These are phyloP conservation scores for Rousettus madagascariensis DNA, from an alignment of 2,797 vertebrate genomes.

Conservation along the genomic window DNA sequence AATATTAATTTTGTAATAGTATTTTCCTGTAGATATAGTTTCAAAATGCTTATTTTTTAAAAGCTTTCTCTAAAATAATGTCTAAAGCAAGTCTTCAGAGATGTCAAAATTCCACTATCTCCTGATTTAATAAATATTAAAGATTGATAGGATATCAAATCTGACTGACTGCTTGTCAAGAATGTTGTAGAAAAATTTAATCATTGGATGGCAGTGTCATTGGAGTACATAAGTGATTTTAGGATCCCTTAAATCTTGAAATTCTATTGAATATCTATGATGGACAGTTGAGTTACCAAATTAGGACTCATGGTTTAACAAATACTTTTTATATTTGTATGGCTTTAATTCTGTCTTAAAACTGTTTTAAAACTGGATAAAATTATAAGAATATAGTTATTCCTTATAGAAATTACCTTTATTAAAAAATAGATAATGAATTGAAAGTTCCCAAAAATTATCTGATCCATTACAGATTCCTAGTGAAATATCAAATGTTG, in stretches of 20 bases:
- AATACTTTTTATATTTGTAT: background rate
- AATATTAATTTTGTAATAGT: constrained; percentile 5
- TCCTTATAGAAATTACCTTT: constrained; percentile 7
- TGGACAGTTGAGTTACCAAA: background rate
- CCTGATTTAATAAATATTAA: constrained; percentile 5
- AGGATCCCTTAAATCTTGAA: background rate
- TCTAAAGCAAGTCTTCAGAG: constrained; percentile 38
- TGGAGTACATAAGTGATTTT: background rate
- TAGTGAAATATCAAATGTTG: background rate
- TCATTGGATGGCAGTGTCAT: background rate
- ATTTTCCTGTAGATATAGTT: background rate
- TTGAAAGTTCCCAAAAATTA: background rate
- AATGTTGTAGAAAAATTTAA: background rate
- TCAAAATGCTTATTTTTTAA: constrained; percentile 50
- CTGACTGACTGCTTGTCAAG: background rate
- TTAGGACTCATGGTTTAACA: constrained; percentile 4
- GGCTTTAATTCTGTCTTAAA: constrained; percentile 35
- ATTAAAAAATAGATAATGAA: constrained; percentile 22
- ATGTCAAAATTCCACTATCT: constrained; percentile 7
- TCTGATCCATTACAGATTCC: background rate
- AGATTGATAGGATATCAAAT: background rate
- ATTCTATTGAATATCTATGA: background rate
- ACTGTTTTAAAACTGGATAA: background rate
- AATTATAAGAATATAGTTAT: background rate
- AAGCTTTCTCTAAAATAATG: constrained; percentile 7